These are phyloP conservation scores for Grallaria varia DNA, from an alignment of 2,113 vertebrate species.

Conservation along the genomic window DNA sequence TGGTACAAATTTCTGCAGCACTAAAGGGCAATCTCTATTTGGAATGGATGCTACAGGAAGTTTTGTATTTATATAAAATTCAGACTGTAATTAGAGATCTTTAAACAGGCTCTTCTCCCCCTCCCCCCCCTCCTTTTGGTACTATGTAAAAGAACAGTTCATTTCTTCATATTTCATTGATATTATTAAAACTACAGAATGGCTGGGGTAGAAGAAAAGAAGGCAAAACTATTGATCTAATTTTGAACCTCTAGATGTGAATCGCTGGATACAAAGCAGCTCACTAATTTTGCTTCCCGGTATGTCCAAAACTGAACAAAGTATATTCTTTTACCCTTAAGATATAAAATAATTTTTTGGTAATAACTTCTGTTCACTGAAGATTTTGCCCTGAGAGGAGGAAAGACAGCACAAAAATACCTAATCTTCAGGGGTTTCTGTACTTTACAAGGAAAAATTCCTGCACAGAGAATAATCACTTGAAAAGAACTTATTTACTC, in stretches of 20 bases:
- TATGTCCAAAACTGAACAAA: neutral
- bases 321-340: neutral
- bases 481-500: conserved; percentile 55
- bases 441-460: conserved; percentile 17
- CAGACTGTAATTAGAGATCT: neutral
- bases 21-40: neutral
- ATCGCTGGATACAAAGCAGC: neutral
- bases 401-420: conserved; percentile 40
- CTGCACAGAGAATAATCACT: conserved; percentile 33
- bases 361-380: conserved; percentile 42
- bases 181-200: neutral
- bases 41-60: neutral
- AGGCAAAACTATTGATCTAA: neutral
- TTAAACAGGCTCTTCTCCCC: neutral
- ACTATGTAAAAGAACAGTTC: neutral
- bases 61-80: neutral
- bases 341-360: neutral
- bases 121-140: neutral
- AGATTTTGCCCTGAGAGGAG: conserved; percentile 29
- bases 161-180: neutral
- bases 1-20: neutral
- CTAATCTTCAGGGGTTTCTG: conserved; percentile 8
- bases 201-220: neutral
- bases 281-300: conserved; percentile 5
- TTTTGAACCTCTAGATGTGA: neutral